A percentile compares a stretch with the other conserved stretches of the same genome.
These are phyloP conservation scores for Melolontha melolontha DNA, from an alignment of 2,888 invertebrate genomes.

Conservation along the genomic window DNA sequence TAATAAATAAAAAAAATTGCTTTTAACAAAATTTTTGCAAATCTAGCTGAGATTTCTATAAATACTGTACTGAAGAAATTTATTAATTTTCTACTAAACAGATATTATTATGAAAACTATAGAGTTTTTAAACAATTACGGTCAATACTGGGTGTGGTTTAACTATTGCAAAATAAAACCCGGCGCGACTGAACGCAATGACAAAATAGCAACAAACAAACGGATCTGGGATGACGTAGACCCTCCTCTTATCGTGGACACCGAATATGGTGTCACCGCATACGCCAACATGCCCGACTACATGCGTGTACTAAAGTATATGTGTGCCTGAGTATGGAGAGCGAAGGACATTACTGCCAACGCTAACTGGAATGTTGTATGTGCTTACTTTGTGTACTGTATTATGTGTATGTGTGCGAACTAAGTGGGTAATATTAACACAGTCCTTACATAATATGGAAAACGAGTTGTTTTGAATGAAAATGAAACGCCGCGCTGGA, in stretches of 20 bases:
- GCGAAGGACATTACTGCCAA: conserved; percentile 42
- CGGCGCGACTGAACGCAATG: background rate
- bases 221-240: conserved; percentile 22
- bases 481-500: conserved; percentile 37
- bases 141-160: conserved; percentile 11
- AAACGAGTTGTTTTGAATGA: conserved; percentile 44
- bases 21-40: too few relatives aligned
- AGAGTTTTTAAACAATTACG: background rate
- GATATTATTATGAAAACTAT: too few relatives aligned
- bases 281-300: background rate
- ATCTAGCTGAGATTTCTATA: too few relatives aligned
- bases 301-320: conserved; percentile 1
- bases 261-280: conserved; percentile 16
- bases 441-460: conserved; percentile 42
- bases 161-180: conserved; percentile 19
- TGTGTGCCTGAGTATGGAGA: background rate
- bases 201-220: conserved; percentile 20
- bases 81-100: too few relatives aligned
- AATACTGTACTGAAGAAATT: too few relatives aligned
- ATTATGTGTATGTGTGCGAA: conserved; percentile 7
- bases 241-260: conserved; percentile 11
- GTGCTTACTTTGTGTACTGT: too few relatives aligned
- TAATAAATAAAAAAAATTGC: too few relatives aligned
- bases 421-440: conserved; percentile 31
- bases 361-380: conserved; percentile 24